Evolutionary conservation across 1,140 invertebrate genomes (phyloP), one percentile per base, ranked within the genome.

Genomic region (Pogonomyrmex barbatus): DNA sequence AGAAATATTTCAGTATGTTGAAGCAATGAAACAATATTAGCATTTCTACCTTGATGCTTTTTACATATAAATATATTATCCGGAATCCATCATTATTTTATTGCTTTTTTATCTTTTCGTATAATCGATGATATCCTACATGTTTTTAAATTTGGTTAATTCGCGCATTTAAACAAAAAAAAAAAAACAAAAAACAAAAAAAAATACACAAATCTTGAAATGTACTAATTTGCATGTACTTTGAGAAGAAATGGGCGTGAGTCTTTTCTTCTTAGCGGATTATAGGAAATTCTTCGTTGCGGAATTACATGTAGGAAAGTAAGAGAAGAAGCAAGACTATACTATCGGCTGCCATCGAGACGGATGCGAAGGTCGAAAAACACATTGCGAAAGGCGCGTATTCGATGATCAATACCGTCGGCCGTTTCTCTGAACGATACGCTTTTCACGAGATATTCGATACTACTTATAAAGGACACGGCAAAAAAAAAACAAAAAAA

Each of bases 261-360:
- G 8, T 10, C 9, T n/a, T 65, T 65, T 65, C 10, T n/a, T 39
- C 9, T 85, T 71, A 92, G n/a, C 96, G 95, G 89, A 97, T 98
- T 17, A 96, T 95, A 0, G 96, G 96, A 94, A 97, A 98, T 84
- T 96, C 95, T 75, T 95, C 86, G 91, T 93, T 10, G 90, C 97
- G 97, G n/a, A 93, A 92, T 95, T 96, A 92, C n/a, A 93, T 79
- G 67, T 60, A 83, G 33, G 67, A 62, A 75, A 58, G 30, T 10
- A 82, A 58, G 47, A 65, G 6, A 54, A 12, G 30, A 58, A 60
- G 12, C 63, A 60, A 33, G 33, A 65, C 52, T 68, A 47, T 8
- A 45, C n/a, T 63, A 17, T 68, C 52, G 36, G 39, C 47, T 67
- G 36, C 24, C 60, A 36, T 39, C 63, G 42, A 14, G 50, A 24